These are phyloP conservation scores for Orycteropus afer DNA, from an alignment of 2,113 vertebrate species.

Conservation along the genomic window DNA sequence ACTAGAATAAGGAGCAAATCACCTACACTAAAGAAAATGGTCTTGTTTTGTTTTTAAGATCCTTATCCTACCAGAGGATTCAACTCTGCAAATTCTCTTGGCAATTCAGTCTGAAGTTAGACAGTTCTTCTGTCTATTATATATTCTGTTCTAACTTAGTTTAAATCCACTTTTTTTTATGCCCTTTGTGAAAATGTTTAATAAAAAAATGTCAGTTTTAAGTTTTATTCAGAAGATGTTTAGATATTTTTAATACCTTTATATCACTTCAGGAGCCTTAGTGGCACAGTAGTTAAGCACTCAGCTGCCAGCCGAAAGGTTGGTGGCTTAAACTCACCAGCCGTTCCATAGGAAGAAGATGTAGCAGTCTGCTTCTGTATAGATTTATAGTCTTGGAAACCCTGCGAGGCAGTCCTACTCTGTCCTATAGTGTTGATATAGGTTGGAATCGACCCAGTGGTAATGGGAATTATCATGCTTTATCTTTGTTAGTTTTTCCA, in stretches of 20 bases:
- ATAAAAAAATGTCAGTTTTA: constrained; percentile 29
- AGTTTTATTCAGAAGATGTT: constrained; percentile 17
- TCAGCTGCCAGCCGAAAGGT: background rate
- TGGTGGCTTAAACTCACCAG: background rate
- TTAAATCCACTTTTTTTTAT: background rate
- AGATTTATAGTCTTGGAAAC: background rate
- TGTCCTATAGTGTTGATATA: background rate
- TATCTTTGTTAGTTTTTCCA: background rate
- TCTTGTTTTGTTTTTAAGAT: constrained; percentile 22
- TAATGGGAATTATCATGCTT: background rate
- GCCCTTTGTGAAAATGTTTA: background rate
- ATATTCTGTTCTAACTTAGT: background rate
- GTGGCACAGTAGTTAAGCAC: background rate
- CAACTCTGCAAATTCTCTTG: background rate
- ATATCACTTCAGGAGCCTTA: background rate
- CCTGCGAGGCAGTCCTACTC: background rate
- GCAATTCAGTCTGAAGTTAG: constrained; percentile 20
- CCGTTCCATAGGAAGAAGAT: background rate
- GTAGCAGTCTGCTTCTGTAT: background rate
- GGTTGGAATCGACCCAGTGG: background rate
- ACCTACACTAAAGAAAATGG: background rate
- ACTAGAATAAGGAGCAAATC: background rate
- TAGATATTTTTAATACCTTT: background rate
- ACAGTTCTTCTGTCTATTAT: background rate
- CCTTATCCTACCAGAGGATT: background rate